Percentiles rank a stretch among this genome's conserved stretches.
Conservation (phyloP, 1,140 invertebrate species). For the Eriosoma lanigerum region DNA sequence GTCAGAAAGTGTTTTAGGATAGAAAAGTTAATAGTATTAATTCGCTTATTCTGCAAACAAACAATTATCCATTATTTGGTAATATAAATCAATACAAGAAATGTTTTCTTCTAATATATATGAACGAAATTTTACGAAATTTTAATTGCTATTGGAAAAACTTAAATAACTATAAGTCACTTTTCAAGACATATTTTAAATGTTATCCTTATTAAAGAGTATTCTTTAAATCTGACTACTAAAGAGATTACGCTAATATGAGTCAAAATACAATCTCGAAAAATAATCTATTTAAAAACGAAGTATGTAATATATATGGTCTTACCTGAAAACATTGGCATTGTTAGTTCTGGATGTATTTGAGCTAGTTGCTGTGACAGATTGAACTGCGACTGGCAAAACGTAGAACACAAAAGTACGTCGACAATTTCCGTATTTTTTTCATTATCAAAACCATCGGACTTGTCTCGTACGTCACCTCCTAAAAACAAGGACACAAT, state of each 20-base stretch:
- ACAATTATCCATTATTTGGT: too few species aligned
- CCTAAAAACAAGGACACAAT: not conserved
- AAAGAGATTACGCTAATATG: not conserved
- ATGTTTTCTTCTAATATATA: too few species aligned
- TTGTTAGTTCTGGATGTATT: slow-evolving; percentile 93
- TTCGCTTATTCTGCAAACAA: too few species aligned
- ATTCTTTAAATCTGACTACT: not conserved
- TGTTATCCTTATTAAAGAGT: not conserved
- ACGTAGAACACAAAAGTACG: slow-evolving; percentile 79
- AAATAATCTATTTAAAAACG: too few species aligned
- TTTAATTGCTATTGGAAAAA: too few species aligned
- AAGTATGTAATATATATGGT: too few species aligned
- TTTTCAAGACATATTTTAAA: not conserved
- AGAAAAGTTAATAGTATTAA: too few species aligned
- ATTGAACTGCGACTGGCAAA: slow-evolving; percentile 88
- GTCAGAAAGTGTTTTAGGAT: too few species aligned
- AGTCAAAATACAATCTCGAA: not conserved
- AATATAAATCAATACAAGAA: too few species aligned
- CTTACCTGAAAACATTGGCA: slow-evolving; percentile 98
- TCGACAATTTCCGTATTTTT: slow-evolving; percentile 72
- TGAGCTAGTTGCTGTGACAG: slow-evolving; percentile 89
- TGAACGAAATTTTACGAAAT: too few species aligned
- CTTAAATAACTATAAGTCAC: too few species aligned
- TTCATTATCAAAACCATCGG: slow-evolving; percentile 15
- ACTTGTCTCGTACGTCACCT: slow-evolving; percentile 39